These are phyloP conservation scores for Scaptomyza polygonia DNA, from an alignment of 2,888 invertebrate species.

Conservation along the genomic window DNA sequence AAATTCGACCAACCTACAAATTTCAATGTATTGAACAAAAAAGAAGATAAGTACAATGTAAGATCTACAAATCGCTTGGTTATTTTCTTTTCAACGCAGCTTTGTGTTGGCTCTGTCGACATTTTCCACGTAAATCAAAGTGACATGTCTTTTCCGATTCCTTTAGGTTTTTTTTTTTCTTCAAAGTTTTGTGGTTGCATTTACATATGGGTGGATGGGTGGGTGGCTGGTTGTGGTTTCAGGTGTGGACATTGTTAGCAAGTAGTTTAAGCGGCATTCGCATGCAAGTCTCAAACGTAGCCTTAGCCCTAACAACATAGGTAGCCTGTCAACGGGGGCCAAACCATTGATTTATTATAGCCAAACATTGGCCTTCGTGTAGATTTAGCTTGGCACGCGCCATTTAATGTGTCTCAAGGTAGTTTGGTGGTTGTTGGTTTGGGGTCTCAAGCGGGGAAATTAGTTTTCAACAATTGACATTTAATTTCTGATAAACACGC, in stretches of 20 bases:
- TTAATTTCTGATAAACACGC: constrained; percentile 82
- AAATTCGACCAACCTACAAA: constrained; percentile 33
- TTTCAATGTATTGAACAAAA: not conserved
- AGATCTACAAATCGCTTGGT: constrained; percentile 21
- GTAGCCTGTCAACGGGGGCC: constrained; percentile 63
- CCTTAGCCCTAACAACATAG: constrained; percentile 41
- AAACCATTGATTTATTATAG: constrained; percentile 66
- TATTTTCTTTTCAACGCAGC: constrained; percentile 21
- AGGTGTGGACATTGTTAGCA: constrained; percentile 18
- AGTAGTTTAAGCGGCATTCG: constrained; percentile 26
- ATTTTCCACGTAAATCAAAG: constrained; percentile 73
- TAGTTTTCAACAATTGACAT: constrained; percentile 80
- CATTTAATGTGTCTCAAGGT: constrained; percentile 54
- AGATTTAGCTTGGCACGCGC: constrained; percentile 63
- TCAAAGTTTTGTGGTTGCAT: constrained; percentile 23
- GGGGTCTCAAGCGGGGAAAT: constrained; percentile 52
- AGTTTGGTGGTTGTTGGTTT: not conserved
- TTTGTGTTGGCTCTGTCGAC: constrained; percentile 17
- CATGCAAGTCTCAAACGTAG: constrained; percentile 17
- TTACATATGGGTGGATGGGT: not conserved
- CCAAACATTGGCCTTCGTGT: constrained; percentile 7
- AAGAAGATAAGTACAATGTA: not conserved
- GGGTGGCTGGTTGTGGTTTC: not conserved
- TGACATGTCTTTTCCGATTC: constrained; percentile 58
- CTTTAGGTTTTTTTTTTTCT: not conserved